Percentiles rank a stretch among this genome's conserved stretches.
phyloP scores from a whole-genome alignment of 2,113 vertebrate genomes.

The Natator depressus region DNA sequence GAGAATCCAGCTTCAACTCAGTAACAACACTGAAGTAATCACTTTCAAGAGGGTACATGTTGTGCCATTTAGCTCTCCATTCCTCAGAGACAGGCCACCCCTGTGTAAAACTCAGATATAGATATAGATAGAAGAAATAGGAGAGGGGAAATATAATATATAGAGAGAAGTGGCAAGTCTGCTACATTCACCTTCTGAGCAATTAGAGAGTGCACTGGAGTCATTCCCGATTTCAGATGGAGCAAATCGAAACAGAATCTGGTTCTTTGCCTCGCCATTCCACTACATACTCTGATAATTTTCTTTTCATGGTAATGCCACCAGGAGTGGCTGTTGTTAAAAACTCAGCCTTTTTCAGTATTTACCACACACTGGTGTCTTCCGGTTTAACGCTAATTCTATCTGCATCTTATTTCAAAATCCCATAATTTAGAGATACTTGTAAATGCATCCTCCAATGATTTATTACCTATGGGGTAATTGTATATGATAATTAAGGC shows the following conservation, averaged over 20 bases:
- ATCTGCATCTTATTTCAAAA: neutral
- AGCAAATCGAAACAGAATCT: neutral
- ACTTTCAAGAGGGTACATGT: neutral
- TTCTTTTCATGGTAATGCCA: neutral
- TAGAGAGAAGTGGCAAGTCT: neutral
- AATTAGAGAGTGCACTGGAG: neutral
- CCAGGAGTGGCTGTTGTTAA: neutral
- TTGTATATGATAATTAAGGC: neutral
- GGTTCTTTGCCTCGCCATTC: neutral
- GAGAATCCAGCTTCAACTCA: neutral
- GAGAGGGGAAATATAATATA: accelerated
- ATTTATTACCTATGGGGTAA: neutral
- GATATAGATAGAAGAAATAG: too few relatives aligned
- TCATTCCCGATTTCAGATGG: neutral
- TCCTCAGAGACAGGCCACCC: neutral
- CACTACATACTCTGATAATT: neutral
- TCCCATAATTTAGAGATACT: neutral
- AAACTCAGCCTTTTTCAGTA: neutral
- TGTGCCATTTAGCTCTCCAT: neutral
- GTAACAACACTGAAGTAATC: neutral
- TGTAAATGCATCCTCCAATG: neutral
- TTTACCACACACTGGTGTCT: neutral
- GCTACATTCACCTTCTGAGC: neutral
- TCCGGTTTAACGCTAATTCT: neutral
- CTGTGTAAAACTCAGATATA: neutral